phyloP scores from a whole-genome alignment of 2,113 vertebrate genomes.

The Aegithalos caudatus region DNA sequence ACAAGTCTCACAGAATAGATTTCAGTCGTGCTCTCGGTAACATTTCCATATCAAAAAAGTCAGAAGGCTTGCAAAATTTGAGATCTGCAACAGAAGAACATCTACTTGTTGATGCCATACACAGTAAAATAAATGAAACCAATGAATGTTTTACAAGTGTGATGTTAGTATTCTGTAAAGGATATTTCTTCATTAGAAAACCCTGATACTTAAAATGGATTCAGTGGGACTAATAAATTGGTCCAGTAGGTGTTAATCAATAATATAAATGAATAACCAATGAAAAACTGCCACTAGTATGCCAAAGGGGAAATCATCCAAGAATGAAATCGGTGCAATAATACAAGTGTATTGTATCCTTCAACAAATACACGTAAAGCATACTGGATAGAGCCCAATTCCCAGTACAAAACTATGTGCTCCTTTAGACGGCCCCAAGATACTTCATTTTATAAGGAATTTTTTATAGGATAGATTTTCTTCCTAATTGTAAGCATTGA shows the following conservation, averaged over 20 bases:
- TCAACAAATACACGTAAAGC: constrained; percentile 66
- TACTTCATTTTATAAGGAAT: not conserved
- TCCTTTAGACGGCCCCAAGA: not conserved
- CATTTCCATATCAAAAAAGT: not conserved
- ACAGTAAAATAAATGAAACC: not conserved
- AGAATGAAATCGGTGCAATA: constrained; percentile 68
- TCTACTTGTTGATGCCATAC: not conserved
- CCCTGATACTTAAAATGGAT: constrained; percentile 60
- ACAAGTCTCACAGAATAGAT: not conserved
- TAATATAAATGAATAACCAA: constrained; percentile 73
- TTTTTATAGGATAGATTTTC: not conserved
- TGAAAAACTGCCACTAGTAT: constrained; percentile 51
- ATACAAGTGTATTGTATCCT: constrained; percentile 58
- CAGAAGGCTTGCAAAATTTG: not conserved
- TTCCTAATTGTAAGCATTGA: not conserved
- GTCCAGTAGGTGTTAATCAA: constrained; percentile 69
- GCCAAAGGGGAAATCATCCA: constrained; percentile 75
- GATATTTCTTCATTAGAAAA: constrained; percentile 31
- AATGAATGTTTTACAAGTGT: constrained; percentile 25
- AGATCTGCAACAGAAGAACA: not conserved
- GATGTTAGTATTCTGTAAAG: constrained; percentile 44
- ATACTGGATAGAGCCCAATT: constrained; percentile 53
- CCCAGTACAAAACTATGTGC: constrained; percentile 3
- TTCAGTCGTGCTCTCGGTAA: not conserved
- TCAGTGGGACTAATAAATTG: constrained; percentile 71